A percentile compares a stretch with the other conserved stretches of the same genome.
These are phyloP conservation scores for Eristalis intricaria DNA, from an alignment of 2,888 invertebrate genomes.

Conservation along the genomic window DNA sequence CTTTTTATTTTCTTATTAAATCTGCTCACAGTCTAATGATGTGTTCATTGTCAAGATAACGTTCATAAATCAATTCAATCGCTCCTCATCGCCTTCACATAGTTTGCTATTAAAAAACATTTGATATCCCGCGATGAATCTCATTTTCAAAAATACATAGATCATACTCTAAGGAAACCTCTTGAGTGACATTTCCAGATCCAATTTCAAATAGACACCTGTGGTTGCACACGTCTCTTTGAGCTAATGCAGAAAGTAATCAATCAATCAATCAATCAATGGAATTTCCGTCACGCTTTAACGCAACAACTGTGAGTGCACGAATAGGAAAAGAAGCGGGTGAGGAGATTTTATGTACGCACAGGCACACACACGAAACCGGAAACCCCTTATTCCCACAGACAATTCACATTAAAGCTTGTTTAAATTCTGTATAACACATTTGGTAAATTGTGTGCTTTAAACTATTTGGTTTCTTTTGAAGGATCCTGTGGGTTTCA, in stretches of 20 bases:
- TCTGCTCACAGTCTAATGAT: no score
- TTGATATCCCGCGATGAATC: not conserved
- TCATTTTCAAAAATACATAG: not conserved
- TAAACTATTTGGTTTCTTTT: no score
- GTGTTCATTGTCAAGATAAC: no score
- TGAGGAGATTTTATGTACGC: not conserved
- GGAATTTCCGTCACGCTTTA: not conserved
- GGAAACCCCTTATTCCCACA: no score
- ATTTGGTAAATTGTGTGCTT: no score
- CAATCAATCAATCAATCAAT: constrained; percentile 21
- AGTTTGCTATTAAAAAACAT: not conserved
- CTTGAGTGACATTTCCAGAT: not conserved
- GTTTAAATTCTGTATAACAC: not conserved
- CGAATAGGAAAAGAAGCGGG: not conserved
- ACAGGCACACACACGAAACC: not conserved
- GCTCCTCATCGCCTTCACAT: no score
- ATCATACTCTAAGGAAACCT: not conserved
- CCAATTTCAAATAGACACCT: constrained; percentile 3
- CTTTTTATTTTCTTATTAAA: no score
- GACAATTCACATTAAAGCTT: not conserved
- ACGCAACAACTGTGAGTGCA: not conserved
- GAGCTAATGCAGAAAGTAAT: not conserved
- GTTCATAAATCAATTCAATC: no score
- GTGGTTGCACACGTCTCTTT: not conserved
- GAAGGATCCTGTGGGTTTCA: no score